Conservation (phyloP, 1,140 invertebrate genomes). For the Pinna nobilis region DNA sequence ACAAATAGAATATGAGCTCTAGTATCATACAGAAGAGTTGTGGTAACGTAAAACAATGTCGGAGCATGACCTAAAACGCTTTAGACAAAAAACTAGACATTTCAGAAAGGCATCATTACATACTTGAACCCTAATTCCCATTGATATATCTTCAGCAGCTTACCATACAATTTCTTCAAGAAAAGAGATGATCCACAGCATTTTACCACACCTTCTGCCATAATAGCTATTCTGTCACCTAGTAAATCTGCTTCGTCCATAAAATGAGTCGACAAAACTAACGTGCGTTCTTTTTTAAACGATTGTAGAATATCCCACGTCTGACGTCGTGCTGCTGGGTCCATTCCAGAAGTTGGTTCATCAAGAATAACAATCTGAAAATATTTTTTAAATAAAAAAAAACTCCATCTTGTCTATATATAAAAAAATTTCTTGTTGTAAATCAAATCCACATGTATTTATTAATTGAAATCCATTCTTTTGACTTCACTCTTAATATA, state of each 20-base stretch:
- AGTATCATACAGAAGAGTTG: no score
- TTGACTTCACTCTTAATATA: no score
- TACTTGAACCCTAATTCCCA: no score
- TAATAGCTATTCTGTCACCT: conserved; percentile 93
- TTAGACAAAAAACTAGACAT: no score
- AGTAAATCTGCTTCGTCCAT: conserved; percentile 98
- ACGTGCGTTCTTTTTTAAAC: conserved; percentile 81
- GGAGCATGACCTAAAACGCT: no score
- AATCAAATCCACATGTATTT: no score
- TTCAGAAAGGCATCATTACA: no score
- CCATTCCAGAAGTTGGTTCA: conserved; percentile 95
- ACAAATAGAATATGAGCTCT: no score
- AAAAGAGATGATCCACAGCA: conserved; percentile 91
- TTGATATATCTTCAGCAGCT: no score
- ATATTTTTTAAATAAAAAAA: not conserved
- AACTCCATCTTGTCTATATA: not conserved
- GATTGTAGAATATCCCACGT: conserved; percentile 85
- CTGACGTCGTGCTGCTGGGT: conserved; percentile 90
- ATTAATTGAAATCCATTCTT: no score
- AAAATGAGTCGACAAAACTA: conserved; percentile 95
- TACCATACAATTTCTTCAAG: conserved; percentile 89
- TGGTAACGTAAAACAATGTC: no score
- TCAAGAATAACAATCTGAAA: conserved; percentile 67
- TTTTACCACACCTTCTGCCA: conserved; percentile 86
- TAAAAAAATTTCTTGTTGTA: no score